Evolutionary conservation across 1,140 invertebrate species (phyloP).

Genomic region (Aphaenogaster floridana): DNA sequence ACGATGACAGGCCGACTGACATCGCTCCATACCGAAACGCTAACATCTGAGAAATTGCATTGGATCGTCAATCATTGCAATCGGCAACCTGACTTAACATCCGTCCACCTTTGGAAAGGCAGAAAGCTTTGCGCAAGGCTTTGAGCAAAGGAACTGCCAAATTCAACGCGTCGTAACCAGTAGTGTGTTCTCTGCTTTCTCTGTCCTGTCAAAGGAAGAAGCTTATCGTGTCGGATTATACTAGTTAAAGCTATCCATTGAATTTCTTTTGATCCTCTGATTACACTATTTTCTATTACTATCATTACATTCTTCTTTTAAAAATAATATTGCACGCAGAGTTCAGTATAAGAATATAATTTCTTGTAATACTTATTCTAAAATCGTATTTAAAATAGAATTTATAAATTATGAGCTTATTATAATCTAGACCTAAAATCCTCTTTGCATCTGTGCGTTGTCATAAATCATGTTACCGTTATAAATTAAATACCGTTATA

Average conservation of each 20-base stretch:
- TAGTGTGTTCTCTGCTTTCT: background rate
- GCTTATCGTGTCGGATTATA: background rate
- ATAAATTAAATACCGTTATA: background rate
- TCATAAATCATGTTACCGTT: background rate
- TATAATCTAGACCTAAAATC: background rate
- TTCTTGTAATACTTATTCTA: background rate
- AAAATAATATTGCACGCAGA: background rate
- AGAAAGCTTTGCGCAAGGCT: background rate
- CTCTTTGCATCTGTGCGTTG: background rate
- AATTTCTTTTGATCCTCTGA: background rate
- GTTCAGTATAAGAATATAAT: background rate
- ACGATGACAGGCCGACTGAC: background rate
- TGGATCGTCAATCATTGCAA: background rate
- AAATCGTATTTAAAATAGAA: background rate
- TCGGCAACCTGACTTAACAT: background rate
- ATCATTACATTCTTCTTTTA: background rate
- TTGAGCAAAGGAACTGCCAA: background rate
- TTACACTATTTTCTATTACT: background rate
- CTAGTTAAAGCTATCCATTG: background rate
- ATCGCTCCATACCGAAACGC: background rate
- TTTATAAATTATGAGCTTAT: background rate
- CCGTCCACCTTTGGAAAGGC: background rate
- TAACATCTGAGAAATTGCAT: constrained; percentile 45
- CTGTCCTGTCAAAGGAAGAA: constrained; percentile 7
- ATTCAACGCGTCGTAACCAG: background rate